Base-by-base conservation (phyloP, 2,113 vertebrate genomes). In the Psephotus haematonotus region DNA sequence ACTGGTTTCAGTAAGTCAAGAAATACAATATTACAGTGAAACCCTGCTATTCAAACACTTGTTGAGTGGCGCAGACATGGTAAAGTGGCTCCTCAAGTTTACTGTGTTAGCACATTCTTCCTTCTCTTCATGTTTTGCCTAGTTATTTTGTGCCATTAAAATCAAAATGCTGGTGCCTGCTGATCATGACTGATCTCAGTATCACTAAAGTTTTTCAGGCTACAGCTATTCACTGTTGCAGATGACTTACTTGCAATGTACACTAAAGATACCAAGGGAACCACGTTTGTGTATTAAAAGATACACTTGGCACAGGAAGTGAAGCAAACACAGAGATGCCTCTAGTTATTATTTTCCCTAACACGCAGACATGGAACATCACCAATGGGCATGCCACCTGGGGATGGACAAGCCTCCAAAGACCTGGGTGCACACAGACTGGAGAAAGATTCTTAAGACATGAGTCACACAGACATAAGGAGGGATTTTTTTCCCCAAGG, bases 331-430 rank as follows among this genome's bases (percentile, higher is more conserved):
- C 15, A 39, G 23, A 43, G 33, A 6, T 20, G 5, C 28, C 33
- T 64, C 64, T 44, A 18, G 33, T 24, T 50, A 18, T 39, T 59
- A 14, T 59, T 80, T 76, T 63, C 35, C 16, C 47, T 44, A 53
- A 37, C 16, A 37, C 0, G 1, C 23, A 69, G 59, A 69, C 5
- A 12, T 59, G 49, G 47, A 68, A 52, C 2, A 2, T 13, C 2
- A 0, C 18, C 64, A 63, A 13, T 14, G 22, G 0, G 0, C 0
- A 1, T 35, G 33, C 20, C 47, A 74, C 25, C n/a, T 59, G 53
- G 11, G 71, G 57, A 80, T 28, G 24, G 31, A 52, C n/a, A 52
- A 71, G 46, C 15, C 27, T 75, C 49, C 20, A 49, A 47, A 49
- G 44, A 68, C 13, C 24, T 25, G 27, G 14, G 12, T 77, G 33